Evolutionary conservation across 2,888 invertebrate genomes (phyloP).

Genomic region (Synergus laeviventris): DNA sequence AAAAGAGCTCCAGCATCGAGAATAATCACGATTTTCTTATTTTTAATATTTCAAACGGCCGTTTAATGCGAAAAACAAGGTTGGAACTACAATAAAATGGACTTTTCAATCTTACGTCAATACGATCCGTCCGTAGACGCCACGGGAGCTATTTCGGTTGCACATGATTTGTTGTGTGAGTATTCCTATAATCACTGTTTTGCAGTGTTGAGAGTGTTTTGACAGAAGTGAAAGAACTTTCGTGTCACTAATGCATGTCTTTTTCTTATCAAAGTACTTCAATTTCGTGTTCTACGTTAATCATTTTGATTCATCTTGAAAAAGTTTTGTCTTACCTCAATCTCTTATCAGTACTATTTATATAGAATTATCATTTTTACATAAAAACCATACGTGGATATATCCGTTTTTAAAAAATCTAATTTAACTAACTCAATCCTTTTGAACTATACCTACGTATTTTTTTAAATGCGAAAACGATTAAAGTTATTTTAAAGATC

Average conservation of each 20-base stretch:
- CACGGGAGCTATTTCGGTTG: conserved; percentile 58
- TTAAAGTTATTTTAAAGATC: too few species aligned
- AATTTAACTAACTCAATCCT: too few species aligned
- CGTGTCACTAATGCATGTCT: neutral
- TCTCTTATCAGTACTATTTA: neutral
- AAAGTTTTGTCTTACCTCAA: neutral
- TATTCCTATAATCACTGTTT: too few species aligned
- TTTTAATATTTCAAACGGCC: conserved; percentile 45
- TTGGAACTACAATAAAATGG: conserved; percentile 62
- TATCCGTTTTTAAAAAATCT: neutral
- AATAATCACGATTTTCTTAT: conserved; percentile 46
- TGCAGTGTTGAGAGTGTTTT: conserved; percentile 13
- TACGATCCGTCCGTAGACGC: conserved; percentile 67
- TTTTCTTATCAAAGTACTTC: neutral
- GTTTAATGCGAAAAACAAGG: conserved; percentile 53
- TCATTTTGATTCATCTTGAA: neutral
- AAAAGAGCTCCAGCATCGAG: conserved; percentile 42
- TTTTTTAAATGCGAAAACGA: too few species aligned
- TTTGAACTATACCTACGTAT: too few species aligned
- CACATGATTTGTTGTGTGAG: conserved; percentile 69
- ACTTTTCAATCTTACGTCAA: conserved; percentile 69
- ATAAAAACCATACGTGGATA: neutral
- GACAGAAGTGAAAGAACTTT: conserved; percentile 8
- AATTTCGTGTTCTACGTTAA: neutral
- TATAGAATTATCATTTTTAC: neutral